Conservation (phyloP, 2,888 invertebrate species). For the Dicyrtomina minuta region DNA sequence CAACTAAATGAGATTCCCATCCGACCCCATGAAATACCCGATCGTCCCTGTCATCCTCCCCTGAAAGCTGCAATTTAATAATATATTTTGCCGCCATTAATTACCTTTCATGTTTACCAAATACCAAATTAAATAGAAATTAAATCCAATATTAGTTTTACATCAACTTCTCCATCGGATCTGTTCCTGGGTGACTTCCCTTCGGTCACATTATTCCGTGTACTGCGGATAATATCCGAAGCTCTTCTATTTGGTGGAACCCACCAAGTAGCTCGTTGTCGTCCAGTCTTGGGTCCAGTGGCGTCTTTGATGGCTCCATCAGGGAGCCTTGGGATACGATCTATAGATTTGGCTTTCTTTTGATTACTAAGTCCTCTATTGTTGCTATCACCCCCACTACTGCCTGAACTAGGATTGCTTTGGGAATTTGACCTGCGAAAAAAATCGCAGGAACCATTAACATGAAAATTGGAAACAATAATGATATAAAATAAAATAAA, state of each 20-base stretch:
- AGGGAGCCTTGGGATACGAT: constrained; percentile 49
- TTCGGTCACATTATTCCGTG: constrained; percentile 10
- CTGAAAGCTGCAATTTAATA: constrained; percentile 46
- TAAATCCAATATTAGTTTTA: too few species aligned
- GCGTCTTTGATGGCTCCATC: constrained; percentile 33
- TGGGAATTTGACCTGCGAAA: constrained; percentile 51
- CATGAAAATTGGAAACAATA: neutral
- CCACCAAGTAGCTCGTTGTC: constrained; percentile 47
- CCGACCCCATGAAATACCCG: constrained; percentile 68
- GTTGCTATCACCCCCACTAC: constrained; percentile 29
- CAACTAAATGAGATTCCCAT: constrained; percentile 74
- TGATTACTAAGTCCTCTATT: constrained; percentile 31
- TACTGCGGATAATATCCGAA: constrained; percentile 31
- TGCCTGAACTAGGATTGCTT: constrained; percentile 50
- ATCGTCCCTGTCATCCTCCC: constrained; percentile 53
- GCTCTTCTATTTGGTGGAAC: constrained; percentile 43
- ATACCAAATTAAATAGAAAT: neutral
- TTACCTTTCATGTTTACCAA: too few species aligned
- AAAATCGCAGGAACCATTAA: too few species aligned
- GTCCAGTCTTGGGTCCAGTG: constrained; percentile 32
- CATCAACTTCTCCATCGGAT: constrained; percentile 52
- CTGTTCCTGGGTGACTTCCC: constrained; percentile 42
- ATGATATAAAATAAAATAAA: neutral
- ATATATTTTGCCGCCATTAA: too few species aligned
- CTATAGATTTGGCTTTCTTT: constrained; percentile 49